Conservation (phyloP, 2,888 invertebrate species). For the Himalopsyche tibetana region DNA sequence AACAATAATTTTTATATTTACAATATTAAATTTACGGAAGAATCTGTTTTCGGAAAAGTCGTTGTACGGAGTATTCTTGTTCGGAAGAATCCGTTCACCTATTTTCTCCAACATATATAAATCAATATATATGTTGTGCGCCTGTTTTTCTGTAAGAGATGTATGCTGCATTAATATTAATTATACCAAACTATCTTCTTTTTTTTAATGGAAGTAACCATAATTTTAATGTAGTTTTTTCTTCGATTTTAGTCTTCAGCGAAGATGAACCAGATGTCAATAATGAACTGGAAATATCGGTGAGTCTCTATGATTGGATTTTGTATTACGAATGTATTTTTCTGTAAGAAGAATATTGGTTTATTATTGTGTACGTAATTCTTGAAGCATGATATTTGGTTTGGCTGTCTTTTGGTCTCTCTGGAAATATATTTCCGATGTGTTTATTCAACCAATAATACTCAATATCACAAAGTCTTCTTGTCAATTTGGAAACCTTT, state of each 20-base stretch:
- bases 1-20: no score
- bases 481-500: neutral
- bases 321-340: constrained; percentile 67
- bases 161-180: no score
- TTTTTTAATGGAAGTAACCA: no score
- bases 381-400: constrained; percentile 17
- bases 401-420: neutral
- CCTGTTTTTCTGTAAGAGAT: no score
- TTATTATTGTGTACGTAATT: constrained; percentile 7
- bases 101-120: no score
- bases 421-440: constrained; percentile 27
- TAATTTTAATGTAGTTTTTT: constrained; percentile 45
- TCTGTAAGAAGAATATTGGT: constrained; percentile 29
- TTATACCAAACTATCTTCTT: no score
- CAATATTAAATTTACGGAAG: no score
- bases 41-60: no score
- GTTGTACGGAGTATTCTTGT: no score
- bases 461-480: neutral
- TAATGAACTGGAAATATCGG: constrained; percentile 92
- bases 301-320: constrained; percentile 72
- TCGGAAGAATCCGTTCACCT: no score
- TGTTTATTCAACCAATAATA: neutral
- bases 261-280: constrained; percentile 92
- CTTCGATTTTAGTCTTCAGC: constrained; percentile 83
- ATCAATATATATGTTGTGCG: no score